These are phyloP conservation scores for Synaphobranchus kaupii DNA, from an alignment of 2,797 vertebrate genomes.

Conservation along the genomic window DNA sequence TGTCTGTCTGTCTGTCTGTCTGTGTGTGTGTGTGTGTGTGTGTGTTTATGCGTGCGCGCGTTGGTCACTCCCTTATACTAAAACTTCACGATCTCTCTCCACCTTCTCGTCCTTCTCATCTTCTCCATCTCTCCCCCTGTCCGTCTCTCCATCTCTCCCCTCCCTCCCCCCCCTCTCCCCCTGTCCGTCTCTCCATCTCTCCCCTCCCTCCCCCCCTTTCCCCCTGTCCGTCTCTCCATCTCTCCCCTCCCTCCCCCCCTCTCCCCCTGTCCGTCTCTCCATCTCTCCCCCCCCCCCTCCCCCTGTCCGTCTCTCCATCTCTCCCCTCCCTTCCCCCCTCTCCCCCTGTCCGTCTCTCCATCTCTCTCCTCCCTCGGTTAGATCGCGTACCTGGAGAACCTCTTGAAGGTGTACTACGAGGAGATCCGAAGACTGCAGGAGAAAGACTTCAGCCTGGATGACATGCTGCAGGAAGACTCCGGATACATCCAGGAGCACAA, in stretches of 20 bases:
- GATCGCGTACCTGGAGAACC: constrained; percentile 87
- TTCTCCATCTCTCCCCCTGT: too few relatives aligned
- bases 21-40: too few relatives aligned
- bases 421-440: constrained; percentile 87
- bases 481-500: constrained; percentile 87
- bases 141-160: too few relatives aligned
- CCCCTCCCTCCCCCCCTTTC: too few relatives aligned
- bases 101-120: background rate
- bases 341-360: too few relatives aligned
- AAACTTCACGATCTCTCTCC: background rate
- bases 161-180: background rate
- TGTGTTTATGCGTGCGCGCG: background rate
- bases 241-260: background rate
- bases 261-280: too few relatives aligned
- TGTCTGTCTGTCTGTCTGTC: too few relatives aligned
- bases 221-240: too few relatives aligned
- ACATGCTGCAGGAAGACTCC: constrained; percentile 82
- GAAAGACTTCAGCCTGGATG: constrained; percentile 80
- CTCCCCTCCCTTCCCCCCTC: background rate
- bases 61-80: background rate
- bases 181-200: background rate
- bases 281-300: background rate
- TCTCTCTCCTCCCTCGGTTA: constrained; percentile 50
- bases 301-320: background rate
- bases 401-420: constrained; percentile 79